phyloP scores from a whole-genome alignment of 2,888 invertebrate genomes.

The Temnothorax rugatulus region DNA sequence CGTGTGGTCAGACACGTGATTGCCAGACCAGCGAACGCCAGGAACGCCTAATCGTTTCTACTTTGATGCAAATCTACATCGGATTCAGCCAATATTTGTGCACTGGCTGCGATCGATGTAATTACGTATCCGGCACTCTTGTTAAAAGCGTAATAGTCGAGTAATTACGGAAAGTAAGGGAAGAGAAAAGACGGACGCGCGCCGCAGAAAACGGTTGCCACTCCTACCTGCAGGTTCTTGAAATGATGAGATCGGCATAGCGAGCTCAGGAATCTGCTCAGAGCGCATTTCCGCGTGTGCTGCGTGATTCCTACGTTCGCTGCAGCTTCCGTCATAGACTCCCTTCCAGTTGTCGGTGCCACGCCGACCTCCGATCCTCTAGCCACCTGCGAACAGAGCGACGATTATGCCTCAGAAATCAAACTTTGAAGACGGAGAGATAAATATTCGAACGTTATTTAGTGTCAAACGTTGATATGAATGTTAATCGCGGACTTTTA shows the following conservation, averaged over 20 bases:
- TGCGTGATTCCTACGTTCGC: conserved; percentile 71
- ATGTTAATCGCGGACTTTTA: neutral
- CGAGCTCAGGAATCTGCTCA: conserved; percentile 81
- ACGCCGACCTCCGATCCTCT: conserved; percentile 80
- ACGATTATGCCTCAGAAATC: neutral
- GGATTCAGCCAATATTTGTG: conserved; percentile 30
- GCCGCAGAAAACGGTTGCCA: neutral
- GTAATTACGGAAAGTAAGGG: conserved; percentile 14
- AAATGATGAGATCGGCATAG: conserved; percentile 93
- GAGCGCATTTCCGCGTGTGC: conserved; percentile 75
- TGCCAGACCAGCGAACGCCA: too few species aligned
- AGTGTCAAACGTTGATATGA: neutral
- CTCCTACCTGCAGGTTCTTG: conserved; percentile 91
- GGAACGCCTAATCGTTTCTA: neutral
- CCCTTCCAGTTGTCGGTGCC: conserved; percentile 74
- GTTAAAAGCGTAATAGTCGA: conserved; percentile 21
- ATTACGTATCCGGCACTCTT: conserved; percentile 16
- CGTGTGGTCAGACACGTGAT: neutral
- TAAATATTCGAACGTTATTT: neutral
- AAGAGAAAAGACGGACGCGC: neutral
- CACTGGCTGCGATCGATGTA: neutral
- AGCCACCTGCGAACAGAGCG: conserved; percentile 74
- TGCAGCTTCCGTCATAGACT: conserved; percentile 72
- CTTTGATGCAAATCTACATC: conserved; percentile 18
- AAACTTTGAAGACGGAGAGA: neutral